Conservation (phyloP, 2,797 vertebrate genomes). For the Notolepis coatsorum region DNA sequence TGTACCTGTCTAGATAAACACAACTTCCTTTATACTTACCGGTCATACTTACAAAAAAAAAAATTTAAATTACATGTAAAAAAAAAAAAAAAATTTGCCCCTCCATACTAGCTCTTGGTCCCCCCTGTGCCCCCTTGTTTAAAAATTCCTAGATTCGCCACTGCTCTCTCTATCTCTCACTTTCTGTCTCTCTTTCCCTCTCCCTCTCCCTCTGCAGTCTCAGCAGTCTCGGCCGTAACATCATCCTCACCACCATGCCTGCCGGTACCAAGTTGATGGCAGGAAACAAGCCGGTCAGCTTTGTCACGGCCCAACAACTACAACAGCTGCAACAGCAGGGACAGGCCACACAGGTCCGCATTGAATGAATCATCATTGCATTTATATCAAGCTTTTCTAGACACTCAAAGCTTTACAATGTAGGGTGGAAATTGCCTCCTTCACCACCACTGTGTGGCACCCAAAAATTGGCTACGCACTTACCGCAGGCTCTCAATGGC, state of each 20-base stretch:
- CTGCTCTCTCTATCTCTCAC: too few relatives aligned
- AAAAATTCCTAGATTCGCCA: too few relatives aligned
- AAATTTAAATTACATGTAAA: too few relatives aligned
- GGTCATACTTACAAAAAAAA: too few relatives aligned
- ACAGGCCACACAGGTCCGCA: slow-evolving; percentile 92
- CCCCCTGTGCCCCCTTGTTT: too few relatives aligned
- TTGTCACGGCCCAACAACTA: slow-evolving; percentile 96
- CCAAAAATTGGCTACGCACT: neutral
- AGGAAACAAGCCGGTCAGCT: slow-evolving; percentile 98
- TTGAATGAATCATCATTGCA: neutral
- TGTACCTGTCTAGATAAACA: too few relatives aligned
- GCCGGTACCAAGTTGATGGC: slow-evolving; percentile 96
- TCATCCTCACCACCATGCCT: slow-evolving; percentile 98
- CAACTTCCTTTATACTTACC: too few relatives aligned
- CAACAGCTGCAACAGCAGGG: slow-evolving; percentile 99
- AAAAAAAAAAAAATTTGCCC: too few relatives aligned
- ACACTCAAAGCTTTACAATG: too few relatives aligned
- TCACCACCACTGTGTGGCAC: neutral
- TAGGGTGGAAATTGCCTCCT: neutral
- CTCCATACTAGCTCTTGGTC: too few relatives aligned
- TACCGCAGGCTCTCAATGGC: too few relatives aligned
- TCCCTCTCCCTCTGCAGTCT: slow-evolving; percentile 77
- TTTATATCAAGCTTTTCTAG: too few relatives aligned
- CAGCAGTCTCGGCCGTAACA: slow-evolving; percentile 94
- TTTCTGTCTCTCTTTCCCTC: neutral